Evolutionary conservation across 2,797 vertebrate species (phyloP).

Genomic region (Sternotherus odoratus): DNA sequence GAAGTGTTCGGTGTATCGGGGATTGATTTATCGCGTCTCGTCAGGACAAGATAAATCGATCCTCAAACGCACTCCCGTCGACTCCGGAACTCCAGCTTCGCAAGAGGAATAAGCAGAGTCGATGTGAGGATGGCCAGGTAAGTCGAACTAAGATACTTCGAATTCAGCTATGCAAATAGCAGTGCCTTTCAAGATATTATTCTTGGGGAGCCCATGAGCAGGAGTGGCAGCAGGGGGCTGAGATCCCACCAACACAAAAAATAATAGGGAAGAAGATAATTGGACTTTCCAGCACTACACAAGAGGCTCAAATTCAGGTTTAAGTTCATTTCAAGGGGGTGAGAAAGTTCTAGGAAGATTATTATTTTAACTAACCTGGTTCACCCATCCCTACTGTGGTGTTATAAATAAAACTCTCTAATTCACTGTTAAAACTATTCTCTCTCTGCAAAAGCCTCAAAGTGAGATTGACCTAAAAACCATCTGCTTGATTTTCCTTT

Average conservation of each 20-base stretch:
- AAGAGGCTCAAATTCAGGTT: background rate
- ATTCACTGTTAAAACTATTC: constrained; percentile 58
- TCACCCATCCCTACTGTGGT: constrained; percentile 14
- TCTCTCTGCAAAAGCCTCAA: constrained; percentile 36
- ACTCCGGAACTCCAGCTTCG: too few species aligned
- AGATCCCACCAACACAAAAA: background rate
- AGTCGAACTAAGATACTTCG: too few species aligned
- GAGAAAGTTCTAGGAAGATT: background rate
- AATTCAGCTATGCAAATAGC: background rate
- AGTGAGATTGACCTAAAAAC: constrained; percentile 26
- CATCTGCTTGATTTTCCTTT: constrained; percentile 71
- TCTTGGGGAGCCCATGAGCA: background rate
- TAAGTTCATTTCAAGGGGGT: background rate
- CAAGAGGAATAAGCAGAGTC: too few species aligned
- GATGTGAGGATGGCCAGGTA: too few species aligned
- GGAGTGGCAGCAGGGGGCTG: background rate
- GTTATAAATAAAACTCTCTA: constrained; percentile 57
- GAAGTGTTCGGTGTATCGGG: too few species aligned
- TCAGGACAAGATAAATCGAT: too few species aligned
- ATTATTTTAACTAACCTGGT: background rate
- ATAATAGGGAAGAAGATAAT: background rate
- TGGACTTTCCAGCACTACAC: background rate
- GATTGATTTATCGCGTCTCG: too few species aligned
- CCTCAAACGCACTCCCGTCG: too few species aligned
- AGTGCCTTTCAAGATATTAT: background rate